Percentiles rank a stretch among this genome's conserved stretches.
phyloP scores from a whole-genome alignment of 2,797 vertebrate species.

The Ctenopoma multispine region DNA sequence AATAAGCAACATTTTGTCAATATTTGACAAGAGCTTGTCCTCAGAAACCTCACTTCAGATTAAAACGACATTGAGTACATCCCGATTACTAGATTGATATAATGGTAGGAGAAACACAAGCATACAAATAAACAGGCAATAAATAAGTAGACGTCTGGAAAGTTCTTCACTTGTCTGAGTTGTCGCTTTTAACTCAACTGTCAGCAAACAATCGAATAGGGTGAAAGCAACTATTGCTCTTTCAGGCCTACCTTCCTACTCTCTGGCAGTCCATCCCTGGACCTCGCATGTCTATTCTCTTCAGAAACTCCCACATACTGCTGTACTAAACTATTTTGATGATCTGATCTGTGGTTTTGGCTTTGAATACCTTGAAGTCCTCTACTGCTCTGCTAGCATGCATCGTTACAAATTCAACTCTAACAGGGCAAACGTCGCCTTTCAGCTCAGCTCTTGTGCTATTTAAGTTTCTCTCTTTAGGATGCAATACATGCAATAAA shows the following conservation, averaged over 20 bases:
- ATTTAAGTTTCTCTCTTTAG: slow-evolving; percentile 16
- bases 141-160: background rate
- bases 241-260: background rate
- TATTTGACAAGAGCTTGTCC: slow-evolving; percentile 28
- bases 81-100: background rate
- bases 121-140: background rate
- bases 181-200: too few species aligned
- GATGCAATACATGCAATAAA: background rate
- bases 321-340: slow-evolving; percentile 47
- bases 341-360: slow-evolving; percentile 37
- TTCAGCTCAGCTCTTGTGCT: slow-evolving; percentile 13
- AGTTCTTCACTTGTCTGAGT: too few species aligned
- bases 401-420: slow-evolving; percentile 30
- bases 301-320: slow-evolving; percentile 43
- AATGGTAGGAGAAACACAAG: background rate
- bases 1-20: slow-evolving; percentile 51
- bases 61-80: background rate
- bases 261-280: slow-evolving; percentile 15
- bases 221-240: background rate
- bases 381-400: slow-evolving; percentile 10
- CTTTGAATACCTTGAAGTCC: slow-evolving; percentile 15
- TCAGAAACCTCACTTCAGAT: slow-evolving; percentile 12
- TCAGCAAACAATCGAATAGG: background rate
- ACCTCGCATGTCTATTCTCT: slow-evolving; percentile 28
- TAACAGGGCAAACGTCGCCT: slow-evolving; percentile 20